A percentile compares a stretch with the other conserved stretches of the same genome.
Conservation (phyloP, 2,888 invertebrate species). For the Iphiclides podalirius region DNA sequence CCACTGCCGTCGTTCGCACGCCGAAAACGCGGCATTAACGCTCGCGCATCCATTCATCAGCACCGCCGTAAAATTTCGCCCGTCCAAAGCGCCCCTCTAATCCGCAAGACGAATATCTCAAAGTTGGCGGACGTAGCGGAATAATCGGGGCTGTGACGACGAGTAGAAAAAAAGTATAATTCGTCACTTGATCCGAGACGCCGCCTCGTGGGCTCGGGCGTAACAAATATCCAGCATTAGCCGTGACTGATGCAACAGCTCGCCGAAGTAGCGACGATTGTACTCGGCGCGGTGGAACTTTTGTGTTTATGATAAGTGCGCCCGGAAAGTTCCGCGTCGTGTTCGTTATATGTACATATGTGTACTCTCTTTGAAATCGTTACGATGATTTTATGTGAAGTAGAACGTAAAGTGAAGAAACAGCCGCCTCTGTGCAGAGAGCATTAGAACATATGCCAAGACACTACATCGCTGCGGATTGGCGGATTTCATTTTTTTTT, state of each 20-base stretch:
- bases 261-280: slow-evolving; percentile 17
- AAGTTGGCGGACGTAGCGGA: slow-evolving; percentile 67
- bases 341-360: background rate
- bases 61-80: slow-evolving; percentile 70
- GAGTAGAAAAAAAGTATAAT: slow-evolving; percentile 66
- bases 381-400: no score
- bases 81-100: slow-evolving; percentile 65
- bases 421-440: background rate
- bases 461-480: no score
- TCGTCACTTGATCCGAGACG: slow-evolving; percentile 67
- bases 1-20: slow-evolving; percentile 62
- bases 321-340: background rate
- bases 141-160: slow-evolving; percentile 70
- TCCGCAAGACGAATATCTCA: slow-evolving; percentile 76
- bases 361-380: background rate
- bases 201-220: slow-evolving; percentile 47
- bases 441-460: no score
- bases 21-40: slow-evolving; percentile 66
- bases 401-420: no score
- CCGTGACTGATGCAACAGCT: slow-evolving; percentile 49
- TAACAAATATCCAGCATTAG: slow-evolving; percentile 68
- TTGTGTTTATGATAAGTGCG: background rate
- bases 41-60: slow-evolving; percentile 70
- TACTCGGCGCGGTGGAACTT: background rate
- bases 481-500: no score